Percentiles rank a stretch among this genome's conserved stretches.
Conservation (phyloP, 64 coral and sea anemone genomes). For the Hydrozoanthus tunicans region DNA sequence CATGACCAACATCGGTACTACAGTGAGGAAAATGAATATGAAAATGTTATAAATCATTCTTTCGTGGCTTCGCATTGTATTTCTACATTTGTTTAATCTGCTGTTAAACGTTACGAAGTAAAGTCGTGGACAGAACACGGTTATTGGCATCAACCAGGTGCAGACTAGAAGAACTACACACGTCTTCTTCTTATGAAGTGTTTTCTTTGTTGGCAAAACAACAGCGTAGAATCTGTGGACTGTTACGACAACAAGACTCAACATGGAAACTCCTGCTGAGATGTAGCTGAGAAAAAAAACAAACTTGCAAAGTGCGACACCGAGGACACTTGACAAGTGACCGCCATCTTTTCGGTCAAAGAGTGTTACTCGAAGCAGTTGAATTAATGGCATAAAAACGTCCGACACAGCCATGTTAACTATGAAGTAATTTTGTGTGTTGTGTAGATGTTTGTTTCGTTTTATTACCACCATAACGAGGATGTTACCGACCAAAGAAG, state of each 20-base stretch:
- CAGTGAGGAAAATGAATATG: background rate
- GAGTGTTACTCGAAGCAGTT: background rate
- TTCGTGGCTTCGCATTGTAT: background rate
- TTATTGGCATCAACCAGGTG: background rate
- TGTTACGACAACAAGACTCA: constrained; percentile 1
- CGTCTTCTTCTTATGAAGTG: background rate
- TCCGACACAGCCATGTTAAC: constrained; percentile 21
- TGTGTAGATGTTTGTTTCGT: background rate
- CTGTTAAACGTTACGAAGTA: background rate
- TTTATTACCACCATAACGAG: background rate
- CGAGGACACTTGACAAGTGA: background rate
- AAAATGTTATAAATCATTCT: background rate
- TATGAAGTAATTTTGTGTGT: constrained; percentile 6
- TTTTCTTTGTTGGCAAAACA: background rate
- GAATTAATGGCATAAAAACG: background rate
- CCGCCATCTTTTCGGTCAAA: background rate
- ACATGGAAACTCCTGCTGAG: background rate
- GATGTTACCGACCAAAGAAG: background rate
- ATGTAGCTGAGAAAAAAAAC: background rate
- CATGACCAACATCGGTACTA: background rate
- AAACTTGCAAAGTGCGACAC: background rate
- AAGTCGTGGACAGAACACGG: background rate
- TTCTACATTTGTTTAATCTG: background rate
- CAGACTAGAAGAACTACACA: background rate
- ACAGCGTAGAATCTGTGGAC: background rate